Base-by-base conservation (phyloP, 2,113 vertebrate genomes). In the Procavia capensis region DNA sequence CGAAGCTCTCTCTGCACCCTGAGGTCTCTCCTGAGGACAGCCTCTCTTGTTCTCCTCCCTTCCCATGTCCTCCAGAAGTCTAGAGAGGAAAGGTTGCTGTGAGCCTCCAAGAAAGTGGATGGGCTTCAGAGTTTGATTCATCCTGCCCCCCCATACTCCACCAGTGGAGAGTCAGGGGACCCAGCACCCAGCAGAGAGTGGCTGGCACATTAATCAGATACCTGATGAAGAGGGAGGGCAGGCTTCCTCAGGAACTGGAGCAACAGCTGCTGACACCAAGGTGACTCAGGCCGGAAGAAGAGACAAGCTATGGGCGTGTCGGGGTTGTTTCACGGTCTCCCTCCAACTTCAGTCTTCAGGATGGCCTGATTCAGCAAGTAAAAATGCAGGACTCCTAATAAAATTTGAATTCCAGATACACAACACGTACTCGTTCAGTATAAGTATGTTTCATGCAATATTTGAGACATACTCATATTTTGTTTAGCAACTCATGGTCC, bases 211-310 rank as follows among this genome's bases (percentile, higher is more conserved):
- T 36, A n/a, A 24, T 95, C 92, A 25, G 68, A 66, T 34, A 93
- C 79, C 50, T 0, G 2, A 1, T 1, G 72, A 82, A 2, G 75
- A 90, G 22, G 88, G 75, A 90, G 22, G 88, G 61, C 47, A 9
- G 86, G 70, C 3, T 6, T 31, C 61, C 61, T 31, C 41, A 41
- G 81, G 61, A 95, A 83, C 85, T 47, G 64, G 64, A 36, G 63
- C 88, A 75, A 81, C 36, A 78, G n/a, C 39, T 45, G 90, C 90
- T 97, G 93, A 93, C 24, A 10, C 31, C 13, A 6, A 74, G 19
- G 17, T 97, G 97, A 97, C 96, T 97, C 95, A 96, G 76, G 68
- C 87, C 50, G 91, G 72, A 72, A 57, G 84, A 24, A 83, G 90
- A 66, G 66, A 34, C 22, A 41, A 31, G 0, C n/a, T 54, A 66